These are phyloP conservation scores for Drosophila pegasa DNA, from an alignment of 2,888 invertebrate species.

Conservation along the genomic window DNA sequence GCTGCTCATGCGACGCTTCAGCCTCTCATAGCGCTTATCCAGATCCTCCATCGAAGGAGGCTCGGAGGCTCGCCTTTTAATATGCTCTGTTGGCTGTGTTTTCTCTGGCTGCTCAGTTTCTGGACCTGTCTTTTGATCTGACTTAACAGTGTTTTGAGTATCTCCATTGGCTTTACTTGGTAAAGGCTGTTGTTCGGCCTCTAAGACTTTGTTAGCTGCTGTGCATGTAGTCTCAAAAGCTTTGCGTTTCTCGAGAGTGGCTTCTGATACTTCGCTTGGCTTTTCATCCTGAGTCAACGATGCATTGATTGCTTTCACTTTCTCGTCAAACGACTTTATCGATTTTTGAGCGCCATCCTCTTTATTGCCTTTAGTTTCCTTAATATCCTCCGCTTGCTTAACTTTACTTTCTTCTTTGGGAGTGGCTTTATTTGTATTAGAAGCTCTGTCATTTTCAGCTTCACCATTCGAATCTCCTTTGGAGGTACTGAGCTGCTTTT, in stretches of 20 bases:
- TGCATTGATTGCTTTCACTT: conserved; percentile 49
- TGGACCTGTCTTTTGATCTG: not conserved
- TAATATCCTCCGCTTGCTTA: not conserved
- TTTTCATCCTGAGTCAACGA: conserved; percentile 17
- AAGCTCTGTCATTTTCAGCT: conserved; percentile 1
- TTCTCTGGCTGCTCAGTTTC: conserved; percentile 8
- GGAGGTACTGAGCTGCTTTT: conserved; percentile 67
- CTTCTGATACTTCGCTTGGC: conserved; percentile 4
- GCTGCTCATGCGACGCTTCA: conserved; percentile 70
- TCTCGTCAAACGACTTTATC: conserved; percentile 46
- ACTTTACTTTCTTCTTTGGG: not conserved
- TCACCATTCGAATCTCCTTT: conserved; percentile 33
- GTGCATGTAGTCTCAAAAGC: conserved; percentile 21
- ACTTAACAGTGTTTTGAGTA: not conserved
- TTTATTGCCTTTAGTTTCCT: not conserved
- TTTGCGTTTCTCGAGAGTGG: conserved; percentile 9
- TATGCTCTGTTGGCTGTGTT: conserved; percentile 24
- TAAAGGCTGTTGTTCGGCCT: not conserved
- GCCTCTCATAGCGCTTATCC: conserved; percentile 75
- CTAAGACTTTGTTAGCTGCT: conserved; percentile 6
- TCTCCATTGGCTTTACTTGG: not conserved
- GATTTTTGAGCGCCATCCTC: conserved; percentile 24
- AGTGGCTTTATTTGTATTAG: conserved; percentile 2
- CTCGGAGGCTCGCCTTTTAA: conserved; percentile 68
- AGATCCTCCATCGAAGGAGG: conserved; percentile 81